Base-by-base conservation (phyloP, 2,113 vertebrate species). In the Platichthys stellatus region DNA sequence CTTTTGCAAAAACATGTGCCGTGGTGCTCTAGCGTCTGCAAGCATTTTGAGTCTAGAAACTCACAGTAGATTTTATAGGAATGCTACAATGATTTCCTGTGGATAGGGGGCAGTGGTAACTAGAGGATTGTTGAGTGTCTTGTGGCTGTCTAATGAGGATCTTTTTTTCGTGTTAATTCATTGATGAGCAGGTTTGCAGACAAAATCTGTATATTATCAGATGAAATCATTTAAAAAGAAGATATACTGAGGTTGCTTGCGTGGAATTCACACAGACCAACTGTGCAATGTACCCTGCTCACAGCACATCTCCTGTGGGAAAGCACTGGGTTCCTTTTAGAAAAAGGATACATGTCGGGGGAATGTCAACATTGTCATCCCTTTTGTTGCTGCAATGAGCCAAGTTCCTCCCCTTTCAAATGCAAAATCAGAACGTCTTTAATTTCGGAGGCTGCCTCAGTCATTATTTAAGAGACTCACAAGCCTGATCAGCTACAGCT, bases 301-400 rank as follows among this genome's bases (percentile, higher is more conserved):
- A 63, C 81, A 45, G 62, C 51, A 10, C 28, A 35, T 70, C 74
- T 85, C 75, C 78, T 71, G 79, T 73, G 58, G 72, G 60, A 77
- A 63, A 62, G 71, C 86, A 74, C 75, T 9, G 6, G 11, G 56
- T 68, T 84, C 76, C 76, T 86, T 86, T 84, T 68, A 77, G 64
- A 88, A 73, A 75, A 88, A 77, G 83, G 80, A 84, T 76, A 74
- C 88, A 84, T 66, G 84, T 85, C 23, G 74, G 20, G 86, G 86
- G 90, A 90, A 91, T 90, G 91, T 90, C 86, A 90, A 85, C 88
- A 88, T 81, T 86, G 89, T 86, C 80, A 38, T 76, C 70, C 78
- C 64, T 78, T 82, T 92, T 90, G 88, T 93, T 79, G 83, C 77
- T 71, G 83, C 69, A 26, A 43, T 47, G 81, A 78, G 76, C 89